phyloP scores from a whole-genome alignment of 2,888 invertebrate species.

The Chrysina gloriosa region DNA sequence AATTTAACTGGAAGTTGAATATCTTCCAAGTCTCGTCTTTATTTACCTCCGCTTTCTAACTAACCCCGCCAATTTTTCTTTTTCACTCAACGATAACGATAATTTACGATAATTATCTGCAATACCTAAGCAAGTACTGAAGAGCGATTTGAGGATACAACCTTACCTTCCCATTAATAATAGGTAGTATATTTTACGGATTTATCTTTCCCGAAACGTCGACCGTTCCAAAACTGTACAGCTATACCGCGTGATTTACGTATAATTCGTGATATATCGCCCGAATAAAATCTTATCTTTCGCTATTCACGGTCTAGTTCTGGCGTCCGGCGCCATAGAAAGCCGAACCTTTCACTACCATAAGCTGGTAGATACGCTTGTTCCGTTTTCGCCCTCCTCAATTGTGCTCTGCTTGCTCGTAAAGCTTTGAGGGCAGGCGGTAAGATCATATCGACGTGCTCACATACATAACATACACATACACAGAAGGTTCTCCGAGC shows the following conservation, averaged over 20 bases:
- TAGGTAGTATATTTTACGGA: constrained; percentile 9
- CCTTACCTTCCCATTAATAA: no score
- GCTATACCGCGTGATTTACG: constrained; percentile 10
- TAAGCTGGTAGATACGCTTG: neutral
- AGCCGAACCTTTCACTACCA: constrained; percentile 14
- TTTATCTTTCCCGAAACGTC: constrained; percentile 17
- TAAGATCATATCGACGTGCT: neutral
- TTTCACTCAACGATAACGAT: no score
- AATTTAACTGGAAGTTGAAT: no score
- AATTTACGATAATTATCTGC: no score
- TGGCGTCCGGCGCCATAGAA: neutral
- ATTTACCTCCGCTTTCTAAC: no score
- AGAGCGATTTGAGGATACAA: no score
- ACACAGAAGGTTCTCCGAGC: no score
- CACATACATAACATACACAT: neutral
- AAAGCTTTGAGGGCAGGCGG: constrained; percentile 1
- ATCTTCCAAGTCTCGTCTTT: no score
- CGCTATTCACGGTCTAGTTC: constrained; percentile 23
- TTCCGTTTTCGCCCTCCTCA: neutral
- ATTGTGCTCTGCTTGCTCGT: neutral
- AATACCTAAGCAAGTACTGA: no score
- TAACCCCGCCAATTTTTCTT: no score
- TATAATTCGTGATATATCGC: constrained; percentile 15
- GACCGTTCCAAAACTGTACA: constrained; percentile 3
- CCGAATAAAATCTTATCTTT: constrained; percentile 29